Evolutionary conservation across 2,888 invertebrate genomes (phyloP), one percentile per base, ranked within the genome.

Genomic region (Drosophila picticornis): DNA sequence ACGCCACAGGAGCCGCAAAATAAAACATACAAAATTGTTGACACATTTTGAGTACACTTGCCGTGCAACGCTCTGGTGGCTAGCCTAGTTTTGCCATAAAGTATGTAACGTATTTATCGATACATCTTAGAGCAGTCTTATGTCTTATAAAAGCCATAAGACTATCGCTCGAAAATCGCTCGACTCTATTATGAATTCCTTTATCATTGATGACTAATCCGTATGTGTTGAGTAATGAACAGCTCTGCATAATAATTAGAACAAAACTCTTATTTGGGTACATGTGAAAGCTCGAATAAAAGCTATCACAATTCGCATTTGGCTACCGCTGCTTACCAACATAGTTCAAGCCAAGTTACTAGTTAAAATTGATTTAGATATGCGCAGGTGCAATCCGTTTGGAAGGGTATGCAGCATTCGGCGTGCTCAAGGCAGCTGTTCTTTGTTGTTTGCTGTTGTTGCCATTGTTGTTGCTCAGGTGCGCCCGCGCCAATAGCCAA

Each of bases 381-480:
- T 51, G n/a, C 6, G n/a, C 19, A 11, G n/a, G 10, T 16, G 50
- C 22, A 43, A 43, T 22, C 11, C 5, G 22, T 22, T 27, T 50
- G 52, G 2, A 7, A 52, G 31, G 6, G 31, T 25, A 57, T 43
- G 31, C 4, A 25, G 5, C 16, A n/a, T 46, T 57, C 57, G 57
- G 31, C 11, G 5, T 31, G 31, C 31, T 22, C 0, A 4, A 16
- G 16, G 3, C 3, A 40, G n/a, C n/a, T 31, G 32, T 59, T 40
- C n/a, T 32, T 36, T 19, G 22, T 31, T 22, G 22, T 6, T 19
- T 22, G 52, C 9, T n/a, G 46, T 48, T 68, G 46, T 19, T 29
- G 50, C 25, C 31, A 25, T 48, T 82, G 70, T 80, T 67, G 64
- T 25, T 36, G 74, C 81, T 90, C 84, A 84, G 90, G 84, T 90